Evolutionary conservation across 2,888 invertebrate genomes (phyloP), one percentile per base, ranked within the genome.

Genomic region (Leptura quadrifasciata): DNA sequence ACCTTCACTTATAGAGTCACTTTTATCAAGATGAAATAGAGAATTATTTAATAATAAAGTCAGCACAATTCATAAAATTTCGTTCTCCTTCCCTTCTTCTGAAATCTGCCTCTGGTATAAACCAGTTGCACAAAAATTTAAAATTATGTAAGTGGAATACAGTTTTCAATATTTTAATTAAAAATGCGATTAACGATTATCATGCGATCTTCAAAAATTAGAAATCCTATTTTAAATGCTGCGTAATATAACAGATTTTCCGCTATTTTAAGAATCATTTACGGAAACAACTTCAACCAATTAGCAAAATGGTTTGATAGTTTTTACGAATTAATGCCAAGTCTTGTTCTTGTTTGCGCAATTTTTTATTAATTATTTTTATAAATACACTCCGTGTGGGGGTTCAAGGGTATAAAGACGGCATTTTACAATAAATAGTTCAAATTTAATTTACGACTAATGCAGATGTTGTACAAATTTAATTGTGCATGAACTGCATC

Each of bases 301-400:
- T 47, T 47, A 47, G 47, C 47, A n/a, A 47, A n/a, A 47, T 47
- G 47, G 2, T 47, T 47, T n/a, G 47, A n/a, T 15, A 5, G 12
- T 47, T 47, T 47, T 47, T 47, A n/a, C 15, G 47, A 47, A 47
- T 47, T n/a, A 2, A 47, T 47, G 47, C 47, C 47, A 47, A 47
- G n/a, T 47, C 47, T n/a, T 47, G 47, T 47, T 47, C 47, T 5
- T n/a, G n/a, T 47, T n/a, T 47, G n/a, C 47, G 47, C 15, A n/a
- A 47, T 47, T 47, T 47, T 47, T 47, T 47, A 47, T 47, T 47
- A 47, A 47, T 47, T 47, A 47, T 47, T 47, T 47, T 47, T n/a
- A n/a, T 15, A n/a, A 47, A 47, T 47, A n/a, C 47, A 47, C 12
- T n/a, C 4, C 2, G 47, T 47, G 47, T n/a, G 47, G 47, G 47